Conservation (phyloP, 2,888 invertebrate species). For the Callinectes sapidus region DNA sequence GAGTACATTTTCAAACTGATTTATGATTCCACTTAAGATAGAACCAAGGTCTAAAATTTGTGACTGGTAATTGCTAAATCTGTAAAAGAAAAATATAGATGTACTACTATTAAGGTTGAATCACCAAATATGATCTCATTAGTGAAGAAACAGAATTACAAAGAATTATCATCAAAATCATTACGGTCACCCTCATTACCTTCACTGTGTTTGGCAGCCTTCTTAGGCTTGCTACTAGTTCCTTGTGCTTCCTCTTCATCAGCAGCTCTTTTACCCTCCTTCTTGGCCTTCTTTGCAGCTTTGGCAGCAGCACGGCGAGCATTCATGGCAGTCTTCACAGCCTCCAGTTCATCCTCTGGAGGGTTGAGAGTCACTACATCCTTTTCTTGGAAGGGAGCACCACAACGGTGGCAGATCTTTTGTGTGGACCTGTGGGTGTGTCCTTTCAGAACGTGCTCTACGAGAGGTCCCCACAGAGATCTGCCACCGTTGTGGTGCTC, state of each 20-base stretch:
- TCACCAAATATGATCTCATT: too few species aligned
- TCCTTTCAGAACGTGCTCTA: conserved; percentile 94
- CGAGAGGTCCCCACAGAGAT: conserved; percentile 84
- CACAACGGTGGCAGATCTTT: conserved; percentile 78
- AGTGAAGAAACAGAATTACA: neutral
- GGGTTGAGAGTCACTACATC: conserved; percentile 80
- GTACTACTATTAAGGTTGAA: too few species aligned
- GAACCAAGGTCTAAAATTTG: too few species aligned
- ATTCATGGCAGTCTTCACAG: conserved; percentile 82
- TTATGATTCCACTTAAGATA: too few species aligned
- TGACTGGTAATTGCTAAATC: too few species aligned
- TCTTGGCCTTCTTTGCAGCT: conserved; percentile 82
- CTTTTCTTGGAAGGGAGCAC: conserved; percentile 28
- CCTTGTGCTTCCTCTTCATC: conserved; percentile 73
- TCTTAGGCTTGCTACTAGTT: conserved; percentile 57
- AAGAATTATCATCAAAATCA: neutral
- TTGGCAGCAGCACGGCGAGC: conserved; percentile 79
- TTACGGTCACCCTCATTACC: conserved; percentile 8
- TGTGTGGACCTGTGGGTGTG: conserved; percentile 96
- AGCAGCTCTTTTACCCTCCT: conserved; percentile 79
- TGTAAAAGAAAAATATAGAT: too few species aligned
- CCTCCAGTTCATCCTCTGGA: conserved; percentile 82
- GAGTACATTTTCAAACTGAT: too few species aligned
- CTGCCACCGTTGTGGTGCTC: conserved; percentile 74
- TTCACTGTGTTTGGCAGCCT: conserved; percentile 55